Percentiles rank a stretch among this genome's conserved stretches.
Evolutionary conservation across 1,140 invertebrate species (phyloP).

Genomic region (Palaemon carinicauda): DNA sequence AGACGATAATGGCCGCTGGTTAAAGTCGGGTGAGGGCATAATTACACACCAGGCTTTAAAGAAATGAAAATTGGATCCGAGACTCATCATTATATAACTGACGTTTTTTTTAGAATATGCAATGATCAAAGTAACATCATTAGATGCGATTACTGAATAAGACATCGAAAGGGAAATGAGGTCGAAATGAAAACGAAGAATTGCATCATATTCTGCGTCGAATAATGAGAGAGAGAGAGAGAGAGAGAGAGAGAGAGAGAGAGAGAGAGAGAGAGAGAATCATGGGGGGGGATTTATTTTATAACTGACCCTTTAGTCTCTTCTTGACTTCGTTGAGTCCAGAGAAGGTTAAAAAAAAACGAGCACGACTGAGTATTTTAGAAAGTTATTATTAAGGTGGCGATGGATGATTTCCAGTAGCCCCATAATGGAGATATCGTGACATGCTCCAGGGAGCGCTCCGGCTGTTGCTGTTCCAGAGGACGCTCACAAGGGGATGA

Average conservation of each 20-base stretch:
- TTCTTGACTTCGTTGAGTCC: background rate
- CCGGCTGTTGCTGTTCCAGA: background rate
- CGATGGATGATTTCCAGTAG: slow-evolving; percentile 44
- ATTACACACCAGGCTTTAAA: no score
- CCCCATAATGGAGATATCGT: slow-evolving; percentile 33
- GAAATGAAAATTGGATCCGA: no score
- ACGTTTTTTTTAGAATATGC: no score
- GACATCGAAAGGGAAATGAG: background rate
- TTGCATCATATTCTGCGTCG: no score
- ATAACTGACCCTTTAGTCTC: background rate
- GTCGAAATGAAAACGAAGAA: background rate
- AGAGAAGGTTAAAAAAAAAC: background rate
- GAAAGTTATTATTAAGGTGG: slow-evolving; percentile 47
- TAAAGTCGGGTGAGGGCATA: no score
- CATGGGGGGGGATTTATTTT: background rate
- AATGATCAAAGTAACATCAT: no score
- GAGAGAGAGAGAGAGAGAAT: slow-evolving; percentile 38
- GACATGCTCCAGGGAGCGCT: slow-evolving; percentile 13
- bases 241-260: slow-evolving; percentile 15
- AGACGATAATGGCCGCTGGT: no score
- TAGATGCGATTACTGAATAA: background rate
- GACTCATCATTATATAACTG: no score
- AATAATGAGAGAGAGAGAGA: background rate
- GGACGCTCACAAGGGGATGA: background rate
- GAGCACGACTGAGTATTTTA: slow-evolving; percentile 24